Evolutionary conservation across 1,140 invertebrate species (phyloP), one percentile per base, ranked within the genome.

Genomic region (Atta texana): DNA sequence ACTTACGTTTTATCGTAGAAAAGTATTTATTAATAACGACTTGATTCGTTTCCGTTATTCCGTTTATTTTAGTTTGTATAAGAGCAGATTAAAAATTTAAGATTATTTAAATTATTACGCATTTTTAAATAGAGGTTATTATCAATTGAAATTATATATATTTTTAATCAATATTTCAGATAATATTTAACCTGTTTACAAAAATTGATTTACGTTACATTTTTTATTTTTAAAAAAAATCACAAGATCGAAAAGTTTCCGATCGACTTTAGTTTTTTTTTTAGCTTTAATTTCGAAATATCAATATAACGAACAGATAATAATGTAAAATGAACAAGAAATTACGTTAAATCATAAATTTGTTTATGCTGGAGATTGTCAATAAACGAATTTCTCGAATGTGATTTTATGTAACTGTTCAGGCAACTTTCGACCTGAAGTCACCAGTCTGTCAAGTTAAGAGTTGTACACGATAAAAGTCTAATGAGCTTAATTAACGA

Each of bases 401-500:
- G 31, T 12, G 21, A 53, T 55, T 71, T 81, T 81, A 69, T 69
- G 21, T 81, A 81, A 81, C 51, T 71, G 66, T 71, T 81, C 59
- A 81, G 66, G 21, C 78, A 57, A 81, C 78, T 81, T 81, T 81
- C 53, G 51, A 81, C 49, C 69, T 8, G 28, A 34, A 69, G 44
- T 84, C 44, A 63, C 28, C 39, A 34, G 39, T 75, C 57, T n/a
- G 80, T 74, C 57, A 84, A 84, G 55, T 84, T 59, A 18, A 53
- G 53, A 24, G 16, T 59, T 21, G 21, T 18, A 16, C 31, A 39
- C 18, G 55, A 74, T 75, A 84, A 84, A 84, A 75, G 14, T 51
- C 28, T 84, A 84, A 84, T 84, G 80, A 81, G 66, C 64, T 34
- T 84, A 84, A 84, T 84, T 84, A 75, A 61, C 80, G 80, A 74